Conservation (phyloP, 1,140 invertebrate genomes). For the Periplaneta americana region DNA sequence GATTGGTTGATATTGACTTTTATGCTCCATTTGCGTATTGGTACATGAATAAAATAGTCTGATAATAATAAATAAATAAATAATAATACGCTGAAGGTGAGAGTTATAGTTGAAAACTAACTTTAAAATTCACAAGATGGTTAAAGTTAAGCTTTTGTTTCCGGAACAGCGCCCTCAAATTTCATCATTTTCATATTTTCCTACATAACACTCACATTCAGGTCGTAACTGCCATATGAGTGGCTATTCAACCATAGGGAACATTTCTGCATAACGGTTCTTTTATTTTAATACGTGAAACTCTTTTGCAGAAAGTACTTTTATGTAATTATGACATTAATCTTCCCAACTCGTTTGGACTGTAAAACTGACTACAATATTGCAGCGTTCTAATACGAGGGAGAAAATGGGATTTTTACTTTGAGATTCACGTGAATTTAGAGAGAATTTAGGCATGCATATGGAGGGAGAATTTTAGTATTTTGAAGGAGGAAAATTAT, state of each 20-base stretch:
- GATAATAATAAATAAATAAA: too few relatives aligned
- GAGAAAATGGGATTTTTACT: neutral
- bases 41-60: too few relatives aligned
- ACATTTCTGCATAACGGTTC: too few relatives aligned
- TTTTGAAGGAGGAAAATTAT: neutral
- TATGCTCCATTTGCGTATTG: too few relatives aligned
- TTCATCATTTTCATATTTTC: too few relatives aligned
- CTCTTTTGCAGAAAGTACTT: neutral
- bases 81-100: too few relatives aligned
- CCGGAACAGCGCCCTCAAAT: too few relatives aligned
- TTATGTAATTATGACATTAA: neutral
- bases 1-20: too few relatives aligned
- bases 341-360: neutral
- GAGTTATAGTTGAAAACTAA: too few relatives aligned
- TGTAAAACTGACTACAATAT: neutral
- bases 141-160: too few relatives aligned
- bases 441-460: neutral
- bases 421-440: neutral
- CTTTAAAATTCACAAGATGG: too few relatives aligned
- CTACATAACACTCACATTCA: neutral
- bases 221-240: neutral
- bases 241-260: neutral
- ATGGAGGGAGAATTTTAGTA: neutral
- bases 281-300: neutral
- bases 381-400: neutral